Evolutionary conservation across 2,797 vertebrate genomes (phyloP).

Genomic region (Pipistrellus nathusii): DNA sequence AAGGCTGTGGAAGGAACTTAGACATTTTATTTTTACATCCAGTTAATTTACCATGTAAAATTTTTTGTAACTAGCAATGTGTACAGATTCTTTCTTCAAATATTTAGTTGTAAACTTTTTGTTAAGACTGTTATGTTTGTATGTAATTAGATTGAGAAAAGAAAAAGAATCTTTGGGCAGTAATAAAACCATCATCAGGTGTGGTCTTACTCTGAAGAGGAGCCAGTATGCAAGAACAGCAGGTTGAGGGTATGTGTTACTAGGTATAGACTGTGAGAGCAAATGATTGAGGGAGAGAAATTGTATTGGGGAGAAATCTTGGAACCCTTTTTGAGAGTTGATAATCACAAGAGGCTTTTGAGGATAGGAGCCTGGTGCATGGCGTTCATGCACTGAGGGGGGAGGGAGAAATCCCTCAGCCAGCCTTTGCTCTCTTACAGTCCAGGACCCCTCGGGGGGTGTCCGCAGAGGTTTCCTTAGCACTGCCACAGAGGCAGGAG

Average conservation of each 20-base stretch:
- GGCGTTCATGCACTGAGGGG: no score
- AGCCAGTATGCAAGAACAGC: neutral
- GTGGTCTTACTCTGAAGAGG: neutral
- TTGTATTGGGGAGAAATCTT: neutral
- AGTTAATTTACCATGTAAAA: constrained; percentile 76
- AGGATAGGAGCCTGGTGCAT: neutral
- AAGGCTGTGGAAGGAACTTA: neutral
- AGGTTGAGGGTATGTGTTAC: neutral
- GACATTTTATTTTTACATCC: constrained; percentile 61
- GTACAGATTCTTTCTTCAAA: constrained; percentile 80
- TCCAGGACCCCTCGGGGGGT: no score
- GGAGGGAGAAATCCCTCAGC: no score
- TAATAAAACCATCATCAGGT: neutral
- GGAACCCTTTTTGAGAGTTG: neutral
- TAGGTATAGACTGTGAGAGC: neutral
- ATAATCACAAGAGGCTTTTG: neutral
- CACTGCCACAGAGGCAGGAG: no score
- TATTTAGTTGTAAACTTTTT: neutral
- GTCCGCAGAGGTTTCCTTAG: no score
- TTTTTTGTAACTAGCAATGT: constrained; percentile 81
- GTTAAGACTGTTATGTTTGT: constrained; percentile 72
- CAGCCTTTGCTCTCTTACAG: no score
- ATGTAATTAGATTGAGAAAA: constrained; percentile 72
- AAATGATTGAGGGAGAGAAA: neutral
- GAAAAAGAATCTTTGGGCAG: constrained; percentile 15